Conservation (phyloP, 2,888 invertebrate species). For the Drosophila birchii region DNA sequence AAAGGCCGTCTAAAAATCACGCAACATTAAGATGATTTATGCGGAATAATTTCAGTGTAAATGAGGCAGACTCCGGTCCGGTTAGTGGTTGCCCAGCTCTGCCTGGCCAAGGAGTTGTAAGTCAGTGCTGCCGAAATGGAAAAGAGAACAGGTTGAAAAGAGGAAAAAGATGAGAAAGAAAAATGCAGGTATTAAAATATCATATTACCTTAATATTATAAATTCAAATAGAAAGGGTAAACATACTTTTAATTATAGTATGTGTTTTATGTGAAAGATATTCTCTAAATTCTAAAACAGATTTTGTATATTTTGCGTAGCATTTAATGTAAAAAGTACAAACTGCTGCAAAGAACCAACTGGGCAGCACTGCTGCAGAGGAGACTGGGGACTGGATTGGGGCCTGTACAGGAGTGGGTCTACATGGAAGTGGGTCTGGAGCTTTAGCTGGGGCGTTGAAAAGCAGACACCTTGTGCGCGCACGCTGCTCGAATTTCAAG, state of each 20-base stretch:
- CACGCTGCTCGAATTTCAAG: constrained; percentile 74
- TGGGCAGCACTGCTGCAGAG: constrained; percentile 1
- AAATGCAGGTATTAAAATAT: neutral
- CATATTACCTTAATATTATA: neutral
- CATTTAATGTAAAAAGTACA: neutral
- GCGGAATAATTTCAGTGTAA: constrained; percentile 76
- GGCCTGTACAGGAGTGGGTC: constrained; percentile 8
- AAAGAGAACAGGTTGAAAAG: neutral
- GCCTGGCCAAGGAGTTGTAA: constrained; percentile 13
- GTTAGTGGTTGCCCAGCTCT: constrained; percentile 26
- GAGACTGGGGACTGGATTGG: constrained; percentile 1
- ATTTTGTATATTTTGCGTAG: neutral
- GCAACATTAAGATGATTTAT: constrained; percentile 80
- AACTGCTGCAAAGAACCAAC: neutral
- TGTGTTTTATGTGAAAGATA: neutral
- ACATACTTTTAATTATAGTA: too few species aligned
- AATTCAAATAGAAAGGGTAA: too few species aligned
- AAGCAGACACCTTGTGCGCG: constrained; percentile 75
- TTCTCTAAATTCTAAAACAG: neutral
- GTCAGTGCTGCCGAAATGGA: constrained; percentile 5
- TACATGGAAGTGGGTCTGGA: constrained; percentile 3
- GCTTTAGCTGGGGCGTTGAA: constrained; percentile 68
- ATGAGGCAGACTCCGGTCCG: constrained; percentile 68
- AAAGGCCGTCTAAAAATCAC: constrained; percentile 77
- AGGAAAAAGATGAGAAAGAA: neutral